Percentiles rank a stretch among this genome's conserved stretches.
These are phyloP conservation scores for Arnoldichthys spilopterus DNA, from an alignment of 2,797 vertebrate species.

Conservation along the genomic window DNA sequence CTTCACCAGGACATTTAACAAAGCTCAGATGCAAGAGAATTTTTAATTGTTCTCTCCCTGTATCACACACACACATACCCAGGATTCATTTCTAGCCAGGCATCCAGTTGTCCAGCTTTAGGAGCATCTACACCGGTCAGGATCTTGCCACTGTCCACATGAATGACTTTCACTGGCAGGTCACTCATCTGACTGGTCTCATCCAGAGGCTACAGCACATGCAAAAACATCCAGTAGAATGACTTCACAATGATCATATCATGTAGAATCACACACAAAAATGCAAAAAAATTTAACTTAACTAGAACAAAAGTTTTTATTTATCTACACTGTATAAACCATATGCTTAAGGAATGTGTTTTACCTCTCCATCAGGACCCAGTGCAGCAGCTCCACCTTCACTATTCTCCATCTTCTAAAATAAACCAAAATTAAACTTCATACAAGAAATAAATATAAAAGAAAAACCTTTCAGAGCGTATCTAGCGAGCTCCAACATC, in stretches of 20 bases:
- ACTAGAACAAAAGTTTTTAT: background rate
- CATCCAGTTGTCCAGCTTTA: slow-evolving; percentile 90
- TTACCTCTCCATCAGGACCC: slow-evolving; percentile 93
- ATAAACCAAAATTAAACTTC: background rate
- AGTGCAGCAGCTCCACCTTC: slow-evolving; percentile 83
- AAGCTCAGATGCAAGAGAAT: background rate
- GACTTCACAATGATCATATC: no score
- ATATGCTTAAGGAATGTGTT: slow-evolving; percentile 32
- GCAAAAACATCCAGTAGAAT: background rate
- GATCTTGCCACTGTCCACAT: slow-evolving; percentile 94
- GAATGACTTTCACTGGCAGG: slow-evolving; percentile 93
- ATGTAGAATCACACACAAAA: no score
- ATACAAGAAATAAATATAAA: background rate
- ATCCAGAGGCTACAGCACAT: slow-evolving; percentile 84
- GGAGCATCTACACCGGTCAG: slow-evolving; percentile 90
- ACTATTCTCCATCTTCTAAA: slow-evolving; percentile 83
- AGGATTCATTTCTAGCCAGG: slow-evolving; percentile 97
- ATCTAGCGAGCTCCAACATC: background rate
- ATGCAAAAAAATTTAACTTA: background rate
- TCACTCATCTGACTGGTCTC: slow-evolving; percentile 99
- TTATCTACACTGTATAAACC: background rate
- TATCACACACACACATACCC: slow-evolving; percentile 75
- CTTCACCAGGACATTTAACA: background rate
- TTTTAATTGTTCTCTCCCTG: background rate
- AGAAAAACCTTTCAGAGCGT: background rate